Percentiles rank a stretch among this genome's conserved stretches.
Conservation (phyloP, 2,888 invertebrate genomes). For the Drosophila nr. perissopoda region DNA sequence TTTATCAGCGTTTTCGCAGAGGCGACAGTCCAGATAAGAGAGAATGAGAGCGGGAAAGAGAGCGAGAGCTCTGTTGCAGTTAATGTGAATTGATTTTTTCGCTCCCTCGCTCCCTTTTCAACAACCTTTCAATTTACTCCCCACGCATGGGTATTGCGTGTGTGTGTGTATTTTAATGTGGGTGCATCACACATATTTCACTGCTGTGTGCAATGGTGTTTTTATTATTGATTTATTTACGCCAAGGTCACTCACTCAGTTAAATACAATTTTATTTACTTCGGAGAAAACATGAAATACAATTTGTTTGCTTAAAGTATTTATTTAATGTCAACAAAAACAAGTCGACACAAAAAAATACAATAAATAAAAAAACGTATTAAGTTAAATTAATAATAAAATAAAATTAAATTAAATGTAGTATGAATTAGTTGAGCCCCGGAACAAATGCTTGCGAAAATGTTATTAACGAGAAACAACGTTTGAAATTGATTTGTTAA, state of each 20-base stretch:
- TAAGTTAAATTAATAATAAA: no score
- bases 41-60: background rate
- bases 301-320: no score
- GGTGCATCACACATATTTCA: background rate
- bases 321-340: no score
- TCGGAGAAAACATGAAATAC: background rate
- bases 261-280: background rate
- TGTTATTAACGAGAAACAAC: no score
- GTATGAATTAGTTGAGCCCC: no score
- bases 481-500: no score
- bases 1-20: constrained; percentile 42
- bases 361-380: no score
- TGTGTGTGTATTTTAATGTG: background rate
- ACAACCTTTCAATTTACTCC: constrained; percentile 11
- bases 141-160: background rate
- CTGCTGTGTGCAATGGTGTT: background rate
- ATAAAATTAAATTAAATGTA: no score
- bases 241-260: constrained; percentile 20
- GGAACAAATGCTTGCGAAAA: no score
- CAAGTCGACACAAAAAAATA: no score
- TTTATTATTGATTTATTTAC: constrained; percentile 22
- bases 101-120: background rate
- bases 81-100: constrained; percentile 1
- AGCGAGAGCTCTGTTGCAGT: constrained; percentile 18
- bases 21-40: constrained; percentile 4